phyloP scores from a whole-genome alignment of 1,140 invertebrate genomes.

The Neodiprion pinetum region DNA sequence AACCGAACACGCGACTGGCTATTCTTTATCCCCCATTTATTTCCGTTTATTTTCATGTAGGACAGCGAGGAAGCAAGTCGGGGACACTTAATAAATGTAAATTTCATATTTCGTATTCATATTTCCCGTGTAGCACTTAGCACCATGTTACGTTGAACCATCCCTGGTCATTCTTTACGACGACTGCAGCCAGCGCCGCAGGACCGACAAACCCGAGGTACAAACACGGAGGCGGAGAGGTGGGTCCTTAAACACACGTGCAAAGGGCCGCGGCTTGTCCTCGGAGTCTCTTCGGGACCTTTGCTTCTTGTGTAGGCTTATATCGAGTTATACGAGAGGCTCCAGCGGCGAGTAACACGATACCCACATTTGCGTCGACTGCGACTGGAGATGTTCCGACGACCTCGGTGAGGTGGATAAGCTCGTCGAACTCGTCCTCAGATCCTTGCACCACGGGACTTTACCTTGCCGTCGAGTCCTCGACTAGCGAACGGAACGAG shows the following conservation, averaged over 20 bases:
- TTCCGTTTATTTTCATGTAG: conserved; percentile 5
- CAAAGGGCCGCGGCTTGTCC: neutral
- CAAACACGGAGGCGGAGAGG: neutral
- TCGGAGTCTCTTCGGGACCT: neutral
- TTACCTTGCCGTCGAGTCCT: no score
- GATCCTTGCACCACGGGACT: no score
- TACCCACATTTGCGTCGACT: conserved; percentile 1
- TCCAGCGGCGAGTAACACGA: conserved; percentile 6
- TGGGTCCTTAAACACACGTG: neutral
- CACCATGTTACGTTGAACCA: conserved; percentile 4
- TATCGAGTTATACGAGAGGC: conserved; percentile 1
- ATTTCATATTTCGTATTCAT: conserved; percentile 8
- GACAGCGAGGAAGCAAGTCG: conserved; percentile 4
- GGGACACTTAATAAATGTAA: conserved; percentile 7
- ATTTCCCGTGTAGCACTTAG: conserved; percentile 7
- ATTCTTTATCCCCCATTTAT: conserved; percentile 1
- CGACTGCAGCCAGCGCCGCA: neutral
- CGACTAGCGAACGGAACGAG: no score
- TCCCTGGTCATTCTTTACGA: conserved; percentile 2
- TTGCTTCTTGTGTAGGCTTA: neutral
- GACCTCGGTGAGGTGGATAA: no score
- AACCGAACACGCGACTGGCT: neutral
- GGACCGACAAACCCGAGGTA: no score
- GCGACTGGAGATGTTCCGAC: neutral
- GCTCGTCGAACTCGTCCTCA: no score